Evolutionary conservation across 2,797 vertebrate species (phyloP).

Genomic region (Phalloptychus januarius): DNA sequence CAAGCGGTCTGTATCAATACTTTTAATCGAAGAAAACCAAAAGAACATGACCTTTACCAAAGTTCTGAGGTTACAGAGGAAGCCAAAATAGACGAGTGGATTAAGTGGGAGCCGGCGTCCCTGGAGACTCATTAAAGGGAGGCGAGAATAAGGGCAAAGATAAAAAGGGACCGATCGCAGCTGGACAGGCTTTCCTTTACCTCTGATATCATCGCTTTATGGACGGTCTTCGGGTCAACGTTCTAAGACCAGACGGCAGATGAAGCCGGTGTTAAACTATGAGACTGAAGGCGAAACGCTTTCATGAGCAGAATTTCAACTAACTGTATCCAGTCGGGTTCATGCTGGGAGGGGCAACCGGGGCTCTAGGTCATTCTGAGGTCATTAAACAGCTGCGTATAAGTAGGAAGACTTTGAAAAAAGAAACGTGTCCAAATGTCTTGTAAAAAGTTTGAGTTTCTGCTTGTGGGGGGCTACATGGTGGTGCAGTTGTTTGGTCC

Average conservation of each 20-base stretch:
- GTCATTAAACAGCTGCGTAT: not conserved
- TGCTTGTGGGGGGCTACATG: not conserved
- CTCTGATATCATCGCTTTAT: constrained; percentile 62
- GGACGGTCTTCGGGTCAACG: constrained; percentile 48
- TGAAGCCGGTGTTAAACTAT: not conserved
- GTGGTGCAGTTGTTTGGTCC: not conserved
- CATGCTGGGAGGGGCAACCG: not conserved
- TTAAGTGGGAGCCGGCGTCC: constrained; percentile 87
- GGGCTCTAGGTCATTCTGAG: not conserved
- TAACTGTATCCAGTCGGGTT: not conserved
- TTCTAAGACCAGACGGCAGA: constrained; percentile 6
- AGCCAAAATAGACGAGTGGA: constrained; percentile 91
- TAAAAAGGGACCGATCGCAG: constrained; percentile 79
- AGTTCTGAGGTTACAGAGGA: constrained; percentile 80
- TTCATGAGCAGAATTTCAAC: not conserved
- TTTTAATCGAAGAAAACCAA: constrained; percentile 60
- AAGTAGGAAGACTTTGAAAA: not conserved
- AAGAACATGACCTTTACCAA: constrained; percentile 68
- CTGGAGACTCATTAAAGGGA: constrained; percentile 87
- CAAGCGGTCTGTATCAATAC: constrained; percentile 43
- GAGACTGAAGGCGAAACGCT: not conserved
- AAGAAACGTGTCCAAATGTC: not conserved
- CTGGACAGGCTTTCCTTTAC: constrained; percentile 84
- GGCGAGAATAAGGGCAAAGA: constrained; percentile 51
- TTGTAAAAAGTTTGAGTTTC: not conserved